Base-by-base conservation (phyloP, 1,140 invertebrate genomes). In the Globodera rostochiensis region DNA sequence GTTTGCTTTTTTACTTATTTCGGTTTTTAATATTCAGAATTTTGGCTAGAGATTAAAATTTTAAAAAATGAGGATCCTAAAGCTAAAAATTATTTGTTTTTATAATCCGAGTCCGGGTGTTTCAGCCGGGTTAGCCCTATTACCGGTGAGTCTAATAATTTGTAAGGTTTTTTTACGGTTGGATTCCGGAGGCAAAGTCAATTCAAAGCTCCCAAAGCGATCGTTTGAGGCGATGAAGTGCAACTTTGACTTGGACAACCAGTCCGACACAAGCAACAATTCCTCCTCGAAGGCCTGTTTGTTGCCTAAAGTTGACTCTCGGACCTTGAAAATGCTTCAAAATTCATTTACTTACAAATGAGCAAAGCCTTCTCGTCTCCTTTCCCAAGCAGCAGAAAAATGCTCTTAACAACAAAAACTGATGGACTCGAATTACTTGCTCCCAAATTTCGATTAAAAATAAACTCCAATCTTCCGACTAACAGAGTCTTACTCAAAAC, bases 151-250 rank as follows among this genome's bases (percentile, higher is more conserved):
- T 36, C 36, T 36, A 79, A n/a, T n/a, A n/a, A n/a, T n/a, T n/a
- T n/a, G n/a, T n/a, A n/a, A 71, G 69, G 47, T 19, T 15, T 74
- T 74, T 45, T 81, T 84, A 87, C 94, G 92, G 88, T 94, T 95
- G 9, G 93, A 90, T 76, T 93, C 91, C 6, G 91, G 85, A 11
- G 90, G 90, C 0, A 94, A 93, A 83, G 92, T 93, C 89, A 93
- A 94, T 84, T 93, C 92, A 89, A 94, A 96, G 85, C 94, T 94
- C 53, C 93, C 93, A 90, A 97, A 97, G 88, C 96, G 93, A 91
- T 96, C 94, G 67, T 85, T 85, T 3, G 66, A 50, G 9, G 50
- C 21, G 7, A 85, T 45, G 21, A 64, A 75, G 53, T 49, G 67
- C 13, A 85, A 47, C 45, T 75, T 87, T 6, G 75, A 19, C 9